Evolutionary conservation across 1,140 invertebrate genomes (phyloP), one percentile per base, ranked within the genome.

Genomic region (Oryzaephilus surinamensis): DNA sequence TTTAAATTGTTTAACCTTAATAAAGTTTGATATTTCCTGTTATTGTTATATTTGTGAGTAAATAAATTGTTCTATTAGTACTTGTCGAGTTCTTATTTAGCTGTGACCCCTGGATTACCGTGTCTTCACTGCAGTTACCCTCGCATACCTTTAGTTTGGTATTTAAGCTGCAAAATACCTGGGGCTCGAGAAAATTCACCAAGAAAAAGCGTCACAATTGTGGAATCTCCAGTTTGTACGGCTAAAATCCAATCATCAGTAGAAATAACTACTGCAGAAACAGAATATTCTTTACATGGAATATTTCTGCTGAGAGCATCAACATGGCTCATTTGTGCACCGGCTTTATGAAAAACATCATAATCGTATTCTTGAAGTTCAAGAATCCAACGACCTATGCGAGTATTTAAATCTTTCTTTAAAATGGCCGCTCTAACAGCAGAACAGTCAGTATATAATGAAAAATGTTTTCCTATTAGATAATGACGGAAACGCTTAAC

Each of bases 401-500:
- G 18, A 1, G 36, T 10, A 28, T 40, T 44, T 2, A 40, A 14
- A 4, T 38, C 36, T 5, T 57, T 61, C 19, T 61, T 61, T 1
- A 45, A 43, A 12, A 57, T 30, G 45, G 58, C 31, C 60, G 54
- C 14, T 61, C 53, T n/a, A 7, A 41, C 6, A 5, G 48, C 27
- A 11, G 19, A 8, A 21, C 62, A 66, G 52, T 52, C 64, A 3
- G 41, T 60, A n/a, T 62, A 32, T 6, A 65, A 50, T 32, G 54
- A 59, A 31, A 65, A 60, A 15, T 51, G 4, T 18, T 55, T 57
- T 4, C 57, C 64, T 14, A 58, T 38, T 0, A 69, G 33, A 30
- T 69, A 69, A 12, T 46, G 15, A 11, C 60, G 18, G 45, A 65
- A 64, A 30, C 59, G 60, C 28, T 62, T 57, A 0, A 66, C 20